phyloP scores from a whole-genome alignment of 2,797 vertebrate species.

The Gadopsis marmoratus region DNA sequence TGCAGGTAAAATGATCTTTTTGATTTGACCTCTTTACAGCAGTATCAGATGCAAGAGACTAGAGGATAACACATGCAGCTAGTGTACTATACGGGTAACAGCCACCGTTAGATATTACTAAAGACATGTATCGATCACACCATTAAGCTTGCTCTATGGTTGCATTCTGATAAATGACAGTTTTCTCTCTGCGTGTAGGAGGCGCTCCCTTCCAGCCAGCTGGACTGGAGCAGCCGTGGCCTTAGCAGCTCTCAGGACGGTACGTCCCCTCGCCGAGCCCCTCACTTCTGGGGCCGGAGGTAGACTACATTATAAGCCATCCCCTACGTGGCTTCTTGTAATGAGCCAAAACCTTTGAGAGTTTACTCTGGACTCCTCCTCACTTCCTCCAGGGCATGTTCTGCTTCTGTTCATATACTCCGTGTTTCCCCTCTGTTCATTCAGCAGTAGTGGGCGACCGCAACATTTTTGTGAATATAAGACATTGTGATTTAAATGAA shows the following conservation, averaged over 20 bases:
- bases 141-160: background rate
- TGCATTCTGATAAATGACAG: background rate
- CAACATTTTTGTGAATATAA: background rate
- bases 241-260: constrained; percentile 97
- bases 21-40: background rate
- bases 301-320: constrained; percentile 87
- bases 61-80: accelerated
- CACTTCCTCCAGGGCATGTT: constrained; percentile 46
- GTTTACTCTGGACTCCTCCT: constrained; percentile 71
- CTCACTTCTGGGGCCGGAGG: constrained; percentile 93
- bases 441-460: constrained; percentile 1
- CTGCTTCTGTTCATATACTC: constrained; percentile 30
- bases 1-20: constrained; percentile 83
- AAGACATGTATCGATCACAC: background rate
- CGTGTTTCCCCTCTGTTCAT: constrained; percentile 43
- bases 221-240: constrained; percentile 94
- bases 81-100: background rate
- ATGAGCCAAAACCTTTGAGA: constrained; percentile 70
- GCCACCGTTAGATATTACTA: background rate
- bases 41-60: background rate
- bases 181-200: constrained; percentile 77
- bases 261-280: constrained; percentile 94
- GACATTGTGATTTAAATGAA: background rate
- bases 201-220: constrained; percentile 89
- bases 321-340: constrained; percentile 73